Percentiles rank a stretch among this genome's conserved stretches.
phyloP scores from a whole-genome alignment of 2,797 vertebrate genomes.

The Fundulus diaphanus region DNA sequence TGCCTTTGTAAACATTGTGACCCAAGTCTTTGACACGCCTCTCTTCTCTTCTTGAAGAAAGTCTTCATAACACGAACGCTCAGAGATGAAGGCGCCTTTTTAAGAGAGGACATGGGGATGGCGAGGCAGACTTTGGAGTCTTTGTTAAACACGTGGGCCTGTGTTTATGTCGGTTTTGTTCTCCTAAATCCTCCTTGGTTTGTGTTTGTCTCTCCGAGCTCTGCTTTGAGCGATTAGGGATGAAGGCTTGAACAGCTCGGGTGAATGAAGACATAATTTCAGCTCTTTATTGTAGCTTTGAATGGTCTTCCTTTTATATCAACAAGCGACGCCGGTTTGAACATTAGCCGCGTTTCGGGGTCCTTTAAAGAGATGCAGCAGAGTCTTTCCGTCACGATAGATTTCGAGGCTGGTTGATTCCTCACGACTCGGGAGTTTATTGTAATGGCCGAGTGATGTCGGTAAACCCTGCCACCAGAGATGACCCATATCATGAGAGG shows the following conservation, averaged over 20 bases:
- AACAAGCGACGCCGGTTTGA: conserved; percentile 64
- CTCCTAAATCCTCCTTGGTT: conserved; percentile 78
- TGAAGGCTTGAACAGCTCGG: conserved; percentile 61
- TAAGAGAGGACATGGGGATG: conserved; percentile 69
- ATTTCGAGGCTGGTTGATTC: conserved; percentile 41
- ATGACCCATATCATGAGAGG: conserved; percentile 80
- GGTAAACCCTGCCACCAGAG: conserved; percentile 76
- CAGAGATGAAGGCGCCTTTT: conserved; percentile 81
- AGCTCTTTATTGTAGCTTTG: conserved; percentile 64
- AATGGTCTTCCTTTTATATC: conserved; percentile 63
- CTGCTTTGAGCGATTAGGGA: conserved; percentile 81
- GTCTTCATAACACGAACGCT: conserved; percentile 70
- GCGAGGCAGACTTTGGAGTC: conserved; percentile 78
- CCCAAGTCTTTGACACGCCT: conserved; percentile 81
- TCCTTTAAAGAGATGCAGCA: conserved; percentile 51
- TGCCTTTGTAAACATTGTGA: conserved; percentile 82
- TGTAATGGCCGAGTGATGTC: conserved; percentile 73
- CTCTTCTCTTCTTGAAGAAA: conserved; percentile 74
- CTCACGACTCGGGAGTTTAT: conserved; percentile 50
- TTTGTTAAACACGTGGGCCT: conserved; percentile 75
- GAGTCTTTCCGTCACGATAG: conserved; percentile 35
- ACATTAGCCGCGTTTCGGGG: conserved; percentile 50
- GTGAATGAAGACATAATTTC: conserved; percentile 70
- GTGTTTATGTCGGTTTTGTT: conserved; percentile 79
- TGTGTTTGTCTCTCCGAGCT: conserved; percentile 76